phyloP scores from a whole-genome alignment of 1,140 invertebrate genomes.

The Venturia canescens region DNA sequence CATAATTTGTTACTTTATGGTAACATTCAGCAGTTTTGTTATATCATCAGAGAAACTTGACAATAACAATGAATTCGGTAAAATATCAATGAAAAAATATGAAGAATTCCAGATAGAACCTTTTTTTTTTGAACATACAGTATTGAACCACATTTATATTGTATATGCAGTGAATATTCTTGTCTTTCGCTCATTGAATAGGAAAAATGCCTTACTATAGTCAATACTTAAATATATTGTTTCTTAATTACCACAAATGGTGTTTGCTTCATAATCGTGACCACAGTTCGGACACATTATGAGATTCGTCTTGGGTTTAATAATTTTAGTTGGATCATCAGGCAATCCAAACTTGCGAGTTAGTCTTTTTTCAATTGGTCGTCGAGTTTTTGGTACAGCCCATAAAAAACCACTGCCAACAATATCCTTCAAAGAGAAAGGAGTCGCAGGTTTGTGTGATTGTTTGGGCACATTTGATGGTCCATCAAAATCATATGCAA shows the following conservation, averaged over 20 bases:
- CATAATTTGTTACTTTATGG: no score
- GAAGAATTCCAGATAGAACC: no score
- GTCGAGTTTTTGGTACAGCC: slow-evolving; percentile 87
- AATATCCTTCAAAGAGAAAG: slow-evolving; percentile 79
- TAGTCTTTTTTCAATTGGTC: slow-evolving; percentile 84
- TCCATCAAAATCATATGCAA: slow-evolving; percentile 63
- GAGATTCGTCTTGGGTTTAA: slow-evolving; percentile 85
- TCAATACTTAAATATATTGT: background rate
- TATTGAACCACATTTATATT: no score
- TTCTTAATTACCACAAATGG: slow-evolving; percentile 85
- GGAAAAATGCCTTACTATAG: no score
- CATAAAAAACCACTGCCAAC: slow-evolving; percentile 86
- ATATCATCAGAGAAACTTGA: no score
- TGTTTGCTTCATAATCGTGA: slow-evolving; percentile 85
- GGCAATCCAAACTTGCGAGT: slow-evolving; percentile 84
- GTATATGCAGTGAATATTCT: no score
- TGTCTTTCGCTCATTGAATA: no score
- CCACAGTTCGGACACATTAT: slow-evolving; percentile 88
- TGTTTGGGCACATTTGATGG: slow-evolving; percentile 41
- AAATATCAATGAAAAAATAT: no score
- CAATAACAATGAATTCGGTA: no score
- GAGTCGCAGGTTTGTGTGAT: slow-evolving; percentile 47
- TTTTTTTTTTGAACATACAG: no score
- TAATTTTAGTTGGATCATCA: slow-evolving; percentile 82
- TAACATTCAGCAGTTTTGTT: no score